Conservation (phyloP, 2,113 vertebrate genomes). For the Crotalus helleri region DNA sequence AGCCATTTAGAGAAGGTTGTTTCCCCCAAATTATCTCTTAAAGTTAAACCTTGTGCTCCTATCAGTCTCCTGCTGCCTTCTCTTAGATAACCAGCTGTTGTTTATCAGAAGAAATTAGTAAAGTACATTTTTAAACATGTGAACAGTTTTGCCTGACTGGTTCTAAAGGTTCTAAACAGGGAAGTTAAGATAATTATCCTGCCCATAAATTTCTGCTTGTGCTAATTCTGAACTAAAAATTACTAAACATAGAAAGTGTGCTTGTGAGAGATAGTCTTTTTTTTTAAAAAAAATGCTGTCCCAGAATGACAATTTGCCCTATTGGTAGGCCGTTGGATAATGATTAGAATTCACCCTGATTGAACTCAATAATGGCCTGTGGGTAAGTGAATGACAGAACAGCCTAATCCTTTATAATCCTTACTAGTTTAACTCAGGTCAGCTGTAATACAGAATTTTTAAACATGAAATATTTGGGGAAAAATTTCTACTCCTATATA, state of each 20-base stretch:
- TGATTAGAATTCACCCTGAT: constrained; percentile 33
- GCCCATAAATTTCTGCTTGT: not conserved
- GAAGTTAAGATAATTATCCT: not conserved
- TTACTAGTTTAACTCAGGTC: constrained; percentile 46
- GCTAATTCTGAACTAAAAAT: not conserved
- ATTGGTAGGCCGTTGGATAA: constrained; percentile 13
- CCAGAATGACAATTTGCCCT: not conserved
- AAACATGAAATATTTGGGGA: not conserved
- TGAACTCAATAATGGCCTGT: constrained; percentile 44
- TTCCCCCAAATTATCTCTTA: not conserved
- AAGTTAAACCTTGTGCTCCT: not conserved
- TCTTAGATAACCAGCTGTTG: not conserved
- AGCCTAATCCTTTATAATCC: constrained; percentile 45
- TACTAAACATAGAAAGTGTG: constrained; percentile 5
- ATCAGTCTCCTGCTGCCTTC: not conserved
- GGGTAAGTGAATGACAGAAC: constrained; percentile 26
- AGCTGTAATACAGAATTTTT: constrained; percentile 35
- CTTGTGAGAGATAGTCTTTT: not conserved
- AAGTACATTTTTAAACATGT: not conserved
- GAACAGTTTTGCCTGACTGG: not conserved
- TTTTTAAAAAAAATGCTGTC: not conserved
- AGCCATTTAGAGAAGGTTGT: not conserved
- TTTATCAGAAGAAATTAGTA: not conserved
- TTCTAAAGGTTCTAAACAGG: not conserved
- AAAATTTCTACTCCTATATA: constrained; percentile 8